Evolutionary conservation across 30 jellyfish, hydroid and myxozoan genomes (phyloP).

Genomic region (Aurelia aurita complex sp. Pacific): DNA sequence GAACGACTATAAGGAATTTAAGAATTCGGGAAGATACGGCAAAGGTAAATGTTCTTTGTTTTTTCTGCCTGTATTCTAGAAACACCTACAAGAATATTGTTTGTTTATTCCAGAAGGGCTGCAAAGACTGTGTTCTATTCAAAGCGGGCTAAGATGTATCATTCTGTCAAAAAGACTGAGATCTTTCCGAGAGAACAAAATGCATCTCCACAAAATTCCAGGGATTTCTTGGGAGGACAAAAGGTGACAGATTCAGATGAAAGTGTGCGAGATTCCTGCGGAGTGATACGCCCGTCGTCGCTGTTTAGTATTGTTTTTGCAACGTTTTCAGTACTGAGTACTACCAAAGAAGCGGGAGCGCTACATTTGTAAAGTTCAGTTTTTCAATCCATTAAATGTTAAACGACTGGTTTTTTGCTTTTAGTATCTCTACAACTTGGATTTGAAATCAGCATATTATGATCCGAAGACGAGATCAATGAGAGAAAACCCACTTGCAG

Average conservation of each 20-base stretch:
- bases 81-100: too few relatives aligned
- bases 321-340: too few relatives aligned
- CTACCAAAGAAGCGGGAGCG: too few relatives aligned
- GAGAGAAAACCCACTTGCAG: conserved; percentile 92
- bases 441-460: conserved; percentile 95
- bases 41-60: conserved; percentile 49
- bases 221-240: too few relatives aligned
- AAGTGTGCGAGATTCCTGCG: too few relatives aligned
- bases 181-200: neutral
- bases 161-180: neutral
- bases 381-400: neutral
- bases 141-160: neutral
- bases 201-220: too few relatives aligned
- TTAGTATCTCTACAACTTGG: conserved; percentile 93
- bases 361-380: neutral
- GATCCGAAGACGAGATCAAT: conserved; percentile 99
- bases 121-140: too few relatives aligned
- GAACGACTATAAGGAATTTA: conserved; percentile 89
- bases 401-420: neutral
- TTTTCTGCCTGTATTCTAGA: neutral
- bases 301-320: too few relatives aligned
- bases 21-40: conserved; percentile 99
- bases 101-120: too few relatives aligned
- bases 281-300: too few relatives aligned
- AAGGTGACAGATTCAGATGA: too few relatives aligned